Evolutionary conservation across 1,140 invertebrate genomes (phyloP).

Genomic region (Elysia chlorotica): DNA sequence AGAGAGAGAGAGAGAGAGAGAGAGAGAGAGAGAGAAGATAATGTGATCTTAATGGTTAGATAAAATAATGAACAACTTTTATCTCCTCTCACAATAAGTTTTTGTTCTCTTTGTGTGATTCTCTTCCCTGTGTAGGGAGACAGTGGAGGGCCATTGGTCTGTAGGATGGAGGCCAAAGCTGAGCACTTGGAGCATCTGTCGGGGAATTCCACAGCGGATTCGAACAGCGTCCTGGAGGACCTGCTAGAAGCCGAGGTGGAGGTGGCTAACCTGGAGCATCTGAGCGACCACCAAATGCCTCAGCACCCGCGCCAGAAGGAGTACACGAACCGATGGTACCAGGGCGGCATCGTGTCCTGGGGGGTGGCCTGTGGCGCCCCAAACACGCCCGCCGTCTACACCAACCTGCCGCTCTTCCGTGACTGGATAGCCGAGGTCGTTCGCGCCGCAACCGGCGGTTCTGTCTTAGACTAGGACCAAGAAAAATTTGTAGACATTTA

Average conservation of each 20-base stretch:
- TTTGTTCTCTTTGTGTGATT: not conserved
- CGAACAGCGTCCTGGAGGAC: too few species aligned
- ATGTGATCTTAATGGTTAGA: not conserved
- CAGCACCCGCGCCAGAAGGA: conserved; percentile 65
- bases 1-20: not conserved
- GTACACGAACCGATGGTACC: conserved; percentile 59
- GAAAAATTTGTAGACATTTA: too few species aligned
- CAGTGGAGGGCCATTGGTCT: not conserved
- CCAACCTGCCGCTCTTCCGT: conserved; percentile 63
- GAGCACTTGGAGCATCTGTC: too few species aligned
- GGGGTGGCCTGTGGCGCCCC: conserved; percentile 73
- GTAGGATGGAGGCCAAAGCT: too few species aligned
- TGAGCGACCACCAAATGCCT: too few species aligned
- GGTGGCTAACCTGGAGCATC: too few species aligned
- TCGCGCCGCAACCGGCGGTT: too few species aligned
- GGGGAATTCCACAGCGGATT: too few species aligned
- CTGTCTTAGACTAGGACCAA: too few species aligned
- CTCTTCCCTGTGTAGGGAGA: not conserved
- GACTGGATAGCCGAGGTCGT: conserved; percentile 48
- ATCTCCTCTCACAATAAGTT: not conserved
- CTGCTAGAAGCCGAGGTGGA: too few species aligned
- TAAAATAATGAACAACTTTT: not conserved
- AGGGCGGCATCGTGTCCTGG: conserved; percentile 73
- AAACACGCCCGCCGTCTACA: conserved; percentile 74
- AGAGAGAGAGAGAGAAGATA: not conserved